phyloP scores from a whole-genome alignment of 2,888 invertebrate genomes.

The Cosmia trapezina region DNA sequence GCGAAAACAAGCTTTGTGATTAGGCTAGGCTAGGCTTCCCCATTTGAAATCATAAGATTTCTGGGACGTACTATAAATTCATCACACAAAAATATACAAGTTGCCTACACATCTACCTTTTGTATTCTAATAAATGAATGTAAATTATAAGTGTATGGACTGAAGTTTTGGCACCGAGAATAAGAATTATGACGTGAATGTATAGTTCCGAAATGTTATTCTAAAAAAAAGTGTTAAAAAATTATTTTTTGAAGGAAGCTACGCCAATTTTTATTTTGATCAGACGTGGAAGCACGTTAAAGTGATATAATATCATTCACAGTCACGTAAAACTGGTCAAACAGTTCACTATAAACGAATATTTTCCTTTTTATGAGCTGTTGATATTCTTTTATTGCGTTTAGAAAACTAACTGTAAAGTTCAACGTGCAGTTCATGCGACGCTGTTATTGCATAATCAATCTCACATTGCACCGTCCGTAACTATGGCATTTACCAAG shows the following conservation, averaged over 20 bases:
- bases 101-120: neutral
- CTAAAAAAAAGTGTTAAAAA: conserved; percentile 22
- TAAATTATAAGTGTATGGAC: conserved; percentile 15
- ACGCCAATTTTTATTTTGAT: conserved; percentile 41
- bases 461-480: neutral
- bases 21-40: neutral
- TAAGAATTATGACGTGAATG: conserved; percentile 41
- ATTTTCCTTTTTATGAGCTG: conserved; percentile 8
- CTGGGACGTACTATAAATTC: neutral
- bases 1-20: neutral
- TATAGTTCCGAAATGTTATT: conserved; percentile 28
- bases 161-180: conserved; percentile 36
- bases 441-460: conserved; percentile 11
- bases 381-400: conserved; percentile 11
- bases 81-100: neutral
- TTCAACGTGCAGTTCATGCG: neutral
- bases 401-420: neutral
- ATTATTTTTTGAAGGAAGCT: conserved; percentile 31
- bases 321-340: conserved; percentile 25
- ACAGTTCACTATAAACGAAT: conserved; percentile 2
- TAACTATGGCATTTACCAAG: neutral
- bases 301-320: conserved; percentile 7
- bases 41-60: conserved; percentile 4
- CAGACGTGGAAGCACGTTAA: conserved; percentile 17
- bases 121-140: conserved; percentile 6